Percentiles rank a stretch among this genome's conserved stretches.
Conservation (phyloP, 2,113 vertebrate genomes). For the Phalacrocorax carbo region DNA sequence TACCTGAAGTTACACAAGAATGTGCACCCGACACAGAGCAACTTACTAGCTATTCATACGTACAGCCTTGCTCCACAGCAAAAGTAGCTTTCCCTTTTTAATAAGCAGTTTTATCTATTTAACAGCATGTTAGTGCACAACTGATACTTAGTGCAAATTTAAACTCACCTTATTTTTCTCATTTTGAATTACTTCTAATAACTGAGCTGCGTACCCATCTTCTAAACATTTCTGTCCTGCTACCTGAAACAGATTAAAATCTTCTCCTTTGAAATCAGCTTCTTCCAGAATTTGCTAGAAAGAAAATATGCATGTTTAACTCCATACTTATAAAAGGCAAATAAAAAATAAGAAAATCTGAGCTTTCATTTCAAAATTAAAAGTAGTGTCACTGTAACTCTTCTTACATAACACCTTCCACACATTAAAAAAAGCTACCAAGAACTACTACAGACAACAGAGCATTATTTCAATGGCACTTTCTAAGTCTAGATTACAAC, state of each 20-base stretch:
- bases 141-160: background rate
- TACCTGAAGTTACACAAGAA: background rate
- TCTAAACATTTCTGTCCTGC: constrained; percentile 88
- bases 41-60: background rate
- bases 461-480: background rate
- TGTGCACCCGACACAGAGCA: background rate
- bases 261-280: constrained; percentile 84
- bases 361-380: background rate
- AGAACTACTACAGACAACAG: background rate
- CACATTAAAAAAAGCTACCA: background rate
- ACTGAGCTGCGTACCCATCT: constrained; percentile 82
- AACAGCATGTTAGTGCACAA: background rate
- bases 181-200: constrained; percentile 89
- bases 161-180: constrained; percentile 88
- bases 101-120: background rate
- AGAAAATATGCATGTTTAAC: background rate
- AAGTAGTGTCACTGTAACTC: background rate
- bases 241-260: constrained; percentile 85
- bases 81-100: background rate
- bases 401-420: background rate
- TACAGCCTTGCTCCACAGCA: background rate
- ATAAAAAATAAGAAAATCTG: background rate
- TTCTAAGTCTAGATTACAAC: background rate
- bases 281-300: constrained; percentile 85
- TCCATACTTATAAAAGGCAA: background rate